phyloP scores from a whole-genome alignment of 2,888 invertebrate genomes.

The Ischnus inquisitorius region DNA sequence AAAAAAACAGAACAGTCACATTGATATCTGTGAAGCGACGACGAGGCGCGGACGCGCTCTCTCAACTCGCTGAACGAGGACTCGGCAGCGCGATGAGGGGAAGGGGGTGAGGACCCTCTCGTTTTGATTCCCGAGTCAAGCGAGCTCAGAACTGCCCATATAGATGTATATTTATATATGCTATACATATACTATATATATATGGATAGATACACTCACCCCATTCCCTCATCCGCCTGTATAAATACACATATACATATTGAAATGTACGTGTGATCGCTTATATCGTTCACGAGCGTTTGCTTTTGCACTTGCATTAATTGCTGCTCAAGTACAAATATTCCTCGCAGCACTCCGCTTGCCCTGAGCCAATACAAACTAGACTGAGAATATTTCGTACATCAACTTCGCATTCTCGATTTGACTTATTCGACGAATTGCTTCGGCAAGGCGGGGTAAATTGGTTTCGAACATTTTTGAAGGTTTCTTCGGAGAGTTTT shows the following conservation, averaged over 20 bases:
- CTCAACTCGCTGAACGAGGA: constrained; percentile 67
- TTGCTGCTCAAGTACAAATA: constrained; percentile 55
- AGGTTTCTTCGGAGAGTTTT: too few species aligned
- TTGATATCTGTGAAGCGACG: constrained; percentile 61
- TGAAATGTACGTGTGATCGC: constrained; percentile 17
- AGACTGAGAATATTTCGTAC: background rate
- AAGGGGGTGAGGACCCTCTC: constrained; percentile 40
- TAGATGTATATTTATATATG: too few species aligned
- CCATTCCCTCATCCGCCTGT: background rate
- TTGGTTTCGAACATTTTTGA: too few species aligned
- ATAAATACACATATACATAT: constrained; percentile 29
- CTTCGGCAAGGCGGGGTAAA: too few species aligned
- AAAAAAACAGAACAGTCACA: constrained; percentile 65
- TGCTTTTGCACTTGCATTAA: constrained; percentile 61
- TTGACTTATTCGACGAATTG: background rate
- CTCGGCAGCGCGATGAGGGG: constrained; percentile 43
- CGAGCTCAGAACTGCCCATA: constrained; percentile 43
- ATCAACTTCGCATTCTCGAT: background rate
- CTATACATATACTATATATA: too few species aligned
- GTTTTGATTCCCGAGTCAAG: constrained; percentile 59
- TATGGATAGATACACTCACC: constrained; percentile 8
- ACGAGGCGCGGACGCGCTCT: constrained; percentile 52
- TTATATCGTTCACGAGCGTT: constrained; percentile 51
- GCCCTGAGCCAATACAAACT: constrained; percentile 8
- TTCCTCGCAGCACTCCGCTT: background rate